Evolutionary conservation across 1,140 invertebrate genomes (phyloP).

Genomic region (Drosophila sturtevanti): DNA sequence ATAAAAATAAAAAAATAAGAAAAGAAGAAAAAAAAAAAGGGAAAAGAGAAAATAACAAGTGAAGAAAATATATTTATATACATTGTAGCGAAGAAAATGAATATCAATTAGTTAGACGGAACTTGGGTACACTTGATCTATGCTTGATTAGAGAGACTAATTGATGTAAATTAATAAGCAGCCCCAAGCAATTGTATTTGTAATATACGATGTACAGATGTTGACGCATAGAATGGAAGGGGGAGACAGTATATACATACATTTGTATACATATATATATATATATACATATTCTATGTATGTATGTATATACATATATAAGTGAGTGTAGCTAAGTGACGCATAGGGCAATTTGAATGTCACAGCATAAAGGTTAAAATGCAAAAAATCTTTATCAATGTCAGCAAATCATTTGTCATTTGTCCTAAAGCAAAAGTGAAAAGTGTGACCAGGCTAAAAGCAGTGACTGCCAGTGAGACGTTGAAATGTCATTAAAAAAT

Average conservation of each 20-base stretch:
- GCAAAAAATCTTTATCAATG: constrained; percentile 12
- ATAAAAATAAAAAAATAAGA: background rate
- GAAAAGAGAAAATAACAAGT: constrained; percentile 5
- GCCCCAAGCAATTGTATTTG: constrained; percentile 18
- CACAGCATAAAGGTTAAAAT: constrained; percentile 52
- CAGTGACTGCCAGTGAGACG: background rate
- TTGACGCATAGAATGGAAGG: background rate
- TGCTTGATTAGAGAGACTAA: constrained; percentile 49
- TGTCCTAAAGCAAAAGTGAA: background rate
- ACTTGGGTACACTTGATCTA: constrained; percentile 11
- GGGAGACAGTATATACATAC: too few relatives aligned
- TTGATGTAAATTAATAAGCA: constrained; percentile 60
- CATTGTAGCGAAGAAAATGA: constrained; percentile 52
- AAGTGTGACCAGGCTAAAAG: background rate
- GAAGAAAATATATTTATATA: background rate
- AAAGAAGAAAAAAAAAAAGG: background rate
- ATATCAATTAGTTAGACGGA: constrained; percentile 45
- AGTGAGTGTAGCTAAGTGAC: background rate
- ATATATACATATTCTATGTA: too few relatives aligned
- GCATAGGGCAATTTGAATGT: constrained; percentile 45
- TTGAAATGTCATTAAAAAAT: background rate
- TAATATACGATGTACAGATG: background rate
- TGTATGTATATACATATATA: too few relatives aligned
- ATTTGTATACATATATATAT: too few relatives aligned
- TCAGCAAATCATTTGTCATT: constrained; percentile 15